Percentiles rank a stretch among this genome's conserved stretches.
phyloP scores from a whole-genome alignment of 2,888 invertebrate genomes.

The Agapetus fuscipes region DNA sequence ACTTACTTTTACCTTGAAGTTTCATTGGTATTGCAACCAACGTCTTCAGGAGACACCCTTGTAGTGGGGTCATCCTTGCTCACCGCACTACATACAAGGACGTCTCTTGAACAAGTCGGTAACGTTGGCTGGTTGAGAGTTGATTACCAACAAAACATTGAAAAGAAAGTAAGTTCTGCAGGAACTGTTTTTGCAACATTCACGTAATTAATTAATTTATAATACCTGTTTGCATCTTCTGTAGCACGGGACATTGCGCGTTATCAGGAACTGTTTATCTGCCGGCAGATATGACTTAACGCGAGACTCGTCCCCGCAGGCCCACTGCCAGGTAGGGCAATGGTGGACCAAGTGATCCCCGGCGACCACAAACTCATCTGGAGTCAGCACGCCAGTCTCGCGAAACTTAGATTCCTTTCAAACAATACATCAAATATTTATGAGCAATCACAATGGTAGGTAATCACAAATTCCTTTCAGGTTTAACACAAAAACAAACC shows the following conservation, averaged over 20 bases:
- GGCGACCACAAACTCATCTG: conserved; percentile 97
- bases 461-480: conserved; percentile 13
- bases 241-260: conserved; percentile 94
- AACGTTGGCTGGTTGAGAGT: no score
- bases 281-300: conserved; percentile 81
- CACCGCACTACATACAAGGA: no score
- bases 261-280: conserved; percentile 95
- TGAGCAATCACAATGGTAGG: conserved; percentile 4
- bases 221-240: conserved; percentile 88
- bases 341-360: conserved; percentile 98
- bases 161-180: no score
- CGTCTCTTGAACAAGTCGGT: no score
- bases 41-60: no score
- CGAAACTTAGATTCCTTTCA: conserved; percentile 89
- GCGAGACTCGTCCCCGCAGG: conserved; percentile 83
- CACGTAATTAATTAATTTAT: no score
- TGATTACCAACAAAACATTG: no score
- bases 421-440: conserved; percentile 17
- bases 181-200: no score
- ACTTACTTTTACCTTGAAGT: no score
- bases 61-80: no score
- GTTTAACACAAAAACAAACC: conserved; percentile 45
- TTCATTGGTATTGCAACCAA: no score
- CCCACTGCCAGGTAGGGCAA: conserved; percentile 99
- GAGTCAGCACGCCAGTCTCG: conserved; percentile 97